These are phyloP conservation scores for Diadegma fenestrale DNA, from an alignment of 2,888 invertebrate species.

Conservation along the genomic window DNA sequence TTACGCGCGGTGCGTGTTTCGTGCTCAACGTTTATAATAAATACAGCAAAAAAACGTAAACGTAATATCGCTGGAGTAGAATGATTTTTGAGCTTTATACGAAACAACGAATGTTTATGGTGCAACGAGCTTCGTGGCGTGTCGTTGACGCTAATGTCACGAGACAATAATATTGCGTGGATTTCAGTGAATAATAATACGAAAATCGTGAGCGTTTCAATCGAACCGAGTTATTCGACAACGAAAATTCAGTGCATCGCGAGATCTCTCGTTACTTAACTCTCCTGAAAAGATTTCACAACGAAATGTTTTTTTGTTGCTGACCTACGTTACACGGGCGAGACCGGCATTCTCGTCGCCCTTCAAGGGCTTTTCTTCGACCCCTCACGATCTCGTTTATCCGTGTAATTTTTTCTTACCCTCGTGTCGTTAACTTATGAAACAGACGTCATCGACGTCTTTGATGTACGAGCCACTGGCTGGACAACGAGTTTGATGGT, in stretches of 20 bases:
- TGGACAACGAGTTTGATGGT: constrained; percentile 65
- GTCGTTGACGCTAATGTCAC: constrained; percentile 23
- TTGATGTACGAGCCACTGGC: constrained; percentile 53
- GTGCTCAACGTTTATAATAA: constrained; percentile 19
- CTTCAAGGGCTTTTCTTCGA: constrained; percentile 18
- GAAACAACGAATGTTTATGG: constrained; percentile 33
- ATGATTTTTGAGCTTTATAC: neutral
- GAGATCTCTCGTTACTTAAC: constrained; percentile 29
- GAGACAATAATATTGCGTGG: constrained; percentile 2
- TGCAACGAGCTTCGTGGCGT: constrained; percentile 12
- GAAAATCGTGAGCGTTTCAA: neutral
- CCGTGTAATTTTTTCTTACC: neutral
- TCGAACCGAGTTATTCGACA: neutral
- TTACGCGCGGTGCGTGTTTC: constrained; percentile 58
- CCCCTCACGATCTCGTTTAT: neutral
- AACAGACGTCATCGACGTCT: constrained; percentile 34
- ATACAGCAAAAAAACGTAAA: neutral
- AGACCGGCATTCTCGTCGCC: constrained; percentile 44
- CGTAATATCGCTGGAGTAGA: neutral
- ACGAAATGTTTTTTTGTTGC: constrained; percentile 23
- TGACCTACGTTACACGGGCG: constrained; percentile 50
- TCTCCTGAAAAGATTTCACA: neutral
- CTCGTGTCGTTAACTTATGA: neutral
- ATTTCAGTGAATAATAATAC: neutral
- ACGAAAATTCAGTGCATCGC: constrained; percentile 16